Evolutionary conservation across 2,113 vertebrate genomes (phyloP).

Genomic region (Sinosuthora webbiana): DNA sequence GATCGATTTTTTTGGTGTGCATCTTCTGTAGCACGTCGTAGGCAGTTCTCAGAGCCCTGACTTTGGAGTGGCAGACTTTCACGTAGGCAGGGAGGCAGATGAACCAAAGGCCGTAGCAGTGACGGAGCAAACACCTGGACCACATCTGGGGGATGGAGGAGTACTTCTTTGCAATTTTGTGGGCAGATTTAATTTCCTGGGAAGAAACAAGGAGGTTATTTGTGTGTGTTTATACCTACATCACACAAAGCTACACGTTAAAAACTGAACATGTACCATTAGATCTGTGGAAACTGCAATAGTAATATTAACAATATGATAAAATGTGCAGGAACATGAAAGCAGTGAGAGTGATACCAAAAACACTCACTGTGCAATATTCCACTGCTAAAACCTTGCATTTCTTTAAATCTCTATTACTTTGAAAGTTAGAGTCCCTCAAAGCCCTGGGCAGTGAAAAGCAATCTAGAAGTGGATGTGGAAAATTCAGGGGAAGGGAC

Average conservation of each 20-base stretch:
- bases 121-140: constrained; percentile 93
- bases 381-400: not conserved
- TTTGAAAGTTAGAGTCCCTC: not conserved
- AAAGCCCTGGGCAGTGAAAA: not conserved
- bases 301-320: not conserved
- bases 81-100: constrained; percentile 95
- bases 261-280: not conserved
- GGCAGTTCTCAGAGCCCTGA: constrained; percentile 89
- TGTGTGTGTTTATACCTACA: not conserved
- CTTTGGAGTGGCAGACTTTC: constrained; percentile 91
- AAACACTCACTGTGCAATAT: not conserved
- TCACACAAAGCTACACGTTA: not conserved
- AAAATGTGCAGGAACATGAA: not conserved
- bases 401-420: not conserved
- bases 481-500: fast-evolving
- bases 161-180: constrained; percentile 92
- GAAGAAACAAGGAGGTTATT: not conserved
- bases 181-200: constrained; percentile 95
- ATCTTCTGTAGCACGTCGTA: constrained; percentile 94
- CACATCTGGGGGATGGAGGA: constrained; percentile 97
- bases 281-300: not conserved
- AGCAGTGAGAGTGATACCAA: not conserved
- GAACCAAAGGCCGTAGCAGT: constrained; percentile 97
- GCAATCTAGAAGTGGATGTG: not conserved
- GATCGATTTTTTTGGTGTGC: constrained; percentile 94